phyloP scores from a whole-genome alignment of 1,140 invertebrate species.

The Drosophila kohkoa region DNA sequence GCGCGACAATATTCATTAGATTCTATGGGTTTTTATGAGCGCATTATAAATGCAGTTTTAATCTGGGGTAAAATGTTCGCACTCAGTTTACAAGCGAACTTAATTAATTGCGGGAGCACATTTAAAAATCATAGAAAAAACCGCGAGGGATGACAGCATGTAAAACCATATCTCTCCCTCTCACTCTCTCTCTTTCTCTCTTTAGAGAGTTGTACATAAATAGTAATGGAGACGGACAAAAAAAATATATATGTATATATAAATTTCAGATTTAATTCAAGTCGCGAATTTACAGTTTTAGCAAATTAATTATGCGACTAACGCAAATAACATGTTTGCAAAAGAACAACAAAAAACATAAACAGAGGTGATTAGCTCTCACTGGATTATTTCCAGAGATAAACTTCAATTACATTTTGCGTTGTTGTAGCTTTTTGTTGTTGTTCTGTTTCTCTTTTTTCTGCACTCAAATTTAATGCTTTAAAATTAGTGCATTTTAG shows the following conservation, averaged over 20 bases:
- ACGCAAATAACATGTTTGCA: neutral
- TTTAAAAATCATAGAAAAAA: slow-evolving; percentile 26
- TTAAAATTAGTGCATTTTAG: neutral
- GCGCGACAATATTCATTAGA: neutral
- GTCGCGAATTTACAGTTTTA: slow-evolving; percentile 43
- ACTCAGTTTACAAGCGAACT: slow-evolving; percentile 36
- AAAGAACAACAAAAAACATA: neutral
- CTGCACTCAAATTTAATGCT: neutral
- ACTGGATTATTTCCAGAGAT: slow-evolving; percentile 26
- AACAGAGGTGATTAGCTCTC: slow-evolving; percentile 33
- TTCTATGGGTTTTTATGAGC: slow-evolving; percentile 17
- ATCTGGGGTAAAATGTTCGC: slow-evolving; percentile 44
- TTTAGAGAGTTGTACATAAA: neutral
- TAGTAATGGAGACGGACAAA: no score
- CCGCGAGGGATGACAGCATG: neutral
- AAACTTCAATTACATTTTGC: slow-evolving; percentile 23
- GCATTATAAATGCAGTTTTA: slow-evolving; percentile 45
- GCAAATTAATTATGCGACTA: slow-evolving; percentile 43
- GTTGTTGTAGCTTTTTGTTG: neutral
- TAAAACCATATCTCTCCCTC: neutral
- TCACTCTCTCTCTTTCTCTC: neutral
- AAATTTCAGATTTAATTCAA: slow-evolving; percentile 44
- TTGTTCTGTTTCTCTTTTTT: neutral
- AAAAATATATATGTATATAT: slow-evolving; percentile 2
- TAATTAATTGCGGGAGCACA: slow-evolving; percentile 47